Evolutionary conservation across 2,797 vertebrate species (phyloP).

Genomic region (Acanthiza pusilla): DNA sequence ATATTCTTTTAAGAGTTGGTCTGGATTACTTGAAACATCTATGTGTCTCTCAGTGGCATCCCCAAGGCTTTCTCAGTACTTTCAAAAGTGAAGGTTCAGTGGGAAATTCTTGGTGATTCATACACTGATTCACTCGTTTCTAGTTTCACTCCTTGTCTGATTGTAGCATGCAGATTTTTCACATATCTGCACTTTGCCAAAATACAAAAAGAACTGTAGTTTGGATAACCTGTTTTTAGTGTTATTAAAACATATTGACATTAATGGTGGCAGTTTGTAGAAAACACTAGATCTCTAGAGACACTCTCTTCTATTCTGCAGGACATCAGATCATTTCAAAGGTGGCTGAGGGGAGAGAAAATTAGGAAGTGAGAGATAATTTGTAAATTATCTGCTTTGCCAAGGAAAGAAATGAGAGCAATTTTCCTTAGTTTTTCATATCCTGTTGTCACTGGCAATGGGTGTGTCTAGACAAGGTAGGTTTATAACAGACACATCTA

Average conservation of each 20-base stretch:
- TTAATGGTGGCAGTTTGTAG: background rate
- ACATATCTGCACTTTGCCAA: background rate
- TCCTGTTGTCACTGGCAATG: background rate
- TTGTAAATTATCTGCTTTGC: background rate
- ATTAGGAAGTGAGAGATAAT: background rate
- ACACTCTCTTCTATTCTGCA: background rate
- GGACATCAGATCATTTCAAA: background rate
- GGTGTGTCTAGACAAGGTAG: background rate
- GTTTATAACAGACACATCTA: background rate
- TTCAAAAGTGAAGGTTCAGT: background rate
- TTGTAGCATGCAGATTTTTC: background rate
- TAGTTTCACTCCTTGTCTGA: background rate
- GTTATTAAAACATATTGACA: background rate
- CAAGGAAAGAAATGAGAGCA: background rate
- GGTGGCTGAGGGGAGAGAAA: background rate
- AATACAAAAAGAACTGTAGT: background rate
- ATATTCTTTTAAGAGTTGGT: background rate
- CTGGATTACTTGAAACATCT: background rate
- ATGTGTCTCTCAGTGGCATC: background rate
- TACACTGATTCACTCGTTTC: background rate
- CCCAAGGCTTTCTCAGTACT: background rate
- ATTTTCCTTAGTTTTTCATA: background rate
- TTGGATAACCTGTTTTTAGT: background rate
- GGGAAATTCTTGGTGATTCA: background rate
- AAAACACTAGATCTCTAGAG: background rate